Base-by-base conservation (phyloP, 2,113 vertebrate genomes). In the Gracilinanus agilis region DNA sequence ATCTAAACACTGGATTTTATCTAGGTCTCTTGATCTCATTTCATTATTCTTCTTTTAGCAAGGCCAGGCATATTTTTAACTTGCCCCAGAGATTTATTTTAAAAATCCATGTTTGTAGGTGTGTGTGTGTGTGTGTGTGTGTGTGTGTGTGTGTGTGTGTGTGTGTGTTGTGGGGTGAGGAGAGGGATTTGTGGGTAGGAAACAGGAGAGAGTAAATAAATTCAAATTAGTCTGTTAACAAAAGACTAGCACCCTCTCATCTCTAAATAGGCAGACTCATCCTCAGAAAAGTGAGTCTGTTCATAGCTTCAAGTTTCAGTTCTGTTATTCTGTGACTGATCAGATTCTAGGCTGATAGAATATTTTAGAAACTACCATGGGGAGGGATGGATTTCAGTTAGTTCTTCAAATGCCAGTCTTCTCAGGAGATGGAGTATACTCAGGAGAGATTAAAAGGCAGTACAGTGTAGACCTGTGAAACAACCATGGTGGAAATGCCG, bases 221-320 rank as follows among this genome's bases (percentile, higher is more conserved):
- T 92, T 91, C 54, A 54, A 49, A 49, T 49, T 3, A 49, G 5
- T 29, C 53, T 29, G 0, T 53, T 94, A 88, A 91, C 9, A 67
- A 88, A 95, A 53, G 10, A 49, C 29, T 44, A 56, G 5, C 19
- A 58, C 3, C 7, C 49, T 27, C 25, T 75, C 89, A 44, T 49
- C 40, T 40, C 34, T 1, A 12, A 54, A 75, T 0, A 93, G 91
- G 27, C 93, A 94, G 53, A 94, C 27, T 98, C 96, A 97, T 88
- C 75, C 94, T 55, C 91, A 94, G 96, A 96, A 96, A 97, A 97
- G 97, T 95, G 96, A 95, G 92, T 96, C 94, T 97, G 93, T 97
- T 93, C 91, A 90, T 94, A 94, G 92, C 95, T 92, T 93, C 23
- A 0, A 93, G 95, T 96, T 97, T 97, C 95, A 95, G 93, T 97